Base-by-base conservation (phyloP, 2,797 vertebrate genomes). In the Mormyrops boulengeri region DNA sequence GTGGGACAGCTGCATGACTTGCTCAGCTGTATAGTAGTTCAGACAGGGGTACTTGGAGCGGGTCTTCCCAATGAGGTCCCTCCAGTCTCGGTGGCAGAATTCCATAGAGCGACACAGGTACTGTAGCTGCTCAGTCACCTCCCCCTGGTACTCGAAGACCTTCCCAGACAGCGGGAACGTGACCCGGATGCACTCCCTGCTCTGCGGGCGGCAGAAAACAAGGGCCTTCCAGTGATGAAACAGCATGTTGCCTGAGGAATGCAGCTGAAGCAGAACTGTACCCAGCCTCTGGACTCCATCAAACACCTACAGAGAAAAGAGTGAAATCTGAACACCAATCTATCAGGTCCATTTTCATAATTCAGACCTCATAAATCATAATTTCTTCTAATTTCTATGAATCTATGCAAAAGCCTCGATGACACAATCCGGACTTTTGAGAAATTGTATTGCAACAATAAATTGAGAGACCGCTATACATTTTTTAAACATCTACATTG, bases 1-100 rank as follows among this genome's bases (percentile, higher is more conserved):
- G 77, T 93, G 90, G 57, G 96, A 94, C 85, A 97, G 91, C 88
- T 94, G 96, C 66, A 96, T 94, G 53, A 97, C 88, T 93, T 97
- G 96, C 86, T 94, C 95, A 0, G 96, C 95, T 1, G 95, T 96
- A 93, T 93, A 97, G 89, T 95, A 92, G 92, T 96, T 97, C 88
- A 97, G 91, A 34, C 94, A n/a, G 73, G 90, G 92, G 90, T 94
- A 96, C 19, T 82, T 85, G 22, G 93, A 94, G 34, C 96, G 95
- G 91, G 93, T 94, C 55, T 93, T 91, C 1, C 91, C 53, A 88
- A 97, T 88, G 89, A 95, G 94, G 69, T 88, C 92, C 77, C 91
- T 50, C 96, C 96, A 97, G 3, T 95, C 94, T 19, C 44, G 89
- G 7, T 96, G 92, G 91, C 96, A 96, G 4, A 0, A 49, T 1